Percentiles rank a stretch among this genome's conserved stretches.
These are phyloP conservation scores for Acleris cristana DNA, from an alignment of 2,888 invertebrate genomes.

Conservation along the genomic window DNA sequence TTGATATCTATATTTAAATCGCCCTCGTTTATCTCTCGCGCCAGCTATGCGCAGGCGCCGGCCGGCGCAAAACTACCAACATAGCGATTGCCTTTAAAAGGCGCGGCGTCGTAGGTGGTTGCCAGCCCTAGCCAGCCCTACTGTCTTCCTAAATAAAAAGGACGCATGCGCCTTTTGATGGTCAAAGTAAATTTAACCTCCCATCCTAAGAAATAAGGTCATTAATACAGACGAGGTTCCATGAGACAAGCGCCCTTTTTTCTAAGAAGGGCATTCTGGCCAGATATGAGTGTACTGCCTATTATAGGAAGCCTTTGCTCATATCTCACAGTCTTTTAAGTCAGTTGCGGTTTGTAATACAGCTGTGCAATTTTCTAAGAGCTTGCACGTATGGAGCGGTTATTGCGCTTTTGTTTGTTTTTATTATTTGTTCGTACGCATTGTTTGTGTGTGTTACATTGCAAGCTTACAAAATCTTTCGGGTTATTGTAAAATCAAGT, in stretches of 20 bases:
- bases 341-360: background rate
- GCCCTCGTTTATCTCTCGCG: background rate
- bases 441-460: too few relatives aligned
- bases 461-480: too few relatives aligned
- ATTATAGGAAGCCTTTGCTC: slow-evolving; percentile 29
- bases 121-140: slow-evolving; percentile 16
- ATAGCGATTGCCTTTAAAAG: slow-evolving; percentile 22
- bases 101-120: slow-evolving; percentile 32
- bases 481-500: too few relatives aligned
- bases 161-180: too few relatives aligned
- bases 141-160: too few relatives aligned
- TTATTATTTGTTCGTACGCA: too few relatives aligned
- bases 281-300: slow-evolving; percentile 24
- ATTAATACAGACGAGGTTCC: too few relatives aligned
- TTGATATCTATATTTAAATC: background rate
- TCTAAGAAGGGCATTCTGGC: background rate
- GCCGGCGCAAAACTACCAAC: slow-evolving; percentile 1
- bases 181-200: too few relatives aligned
- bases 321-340: slow-evolving; percentile 13
- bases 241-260: too few relatives aligned
- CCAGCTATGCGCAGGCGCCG: slow-evolving; percentile 9
- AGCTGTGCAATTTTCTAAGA: background rate
- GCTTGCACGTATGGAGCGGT: too few relatives aligned
- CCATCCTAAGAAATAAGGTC: too few relatives aligned
- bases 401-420: background rate